Base-by-base conservation (phyloP, 2,113 vertebrate species). In the Gadus macrocephalus region DNA sequence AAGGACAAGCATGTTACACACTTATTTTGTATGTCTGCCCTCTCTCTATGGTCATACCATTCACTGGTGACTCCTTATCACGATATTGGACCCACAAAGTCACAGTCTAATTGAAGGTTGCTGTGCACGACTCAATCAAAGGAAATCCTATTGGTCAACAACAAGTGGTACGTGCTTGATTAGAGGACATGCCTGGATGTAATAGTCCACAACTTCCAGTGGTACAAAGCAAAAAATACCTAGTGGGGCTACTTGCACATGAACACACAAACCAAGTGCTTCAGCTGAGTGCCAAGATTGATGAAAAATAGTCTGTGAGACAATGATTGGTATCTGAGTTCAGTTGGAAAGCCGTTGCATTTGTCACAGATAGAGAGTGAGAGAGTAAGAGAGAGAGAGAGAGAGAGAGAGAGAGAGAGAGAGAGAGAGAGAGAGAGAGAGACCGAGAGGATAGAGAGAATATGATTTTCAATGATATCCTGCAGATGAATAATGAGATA, bases 401-500 rank as follows among this genome's bases (percentile, higher is more conserved):
- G 55, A 17, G 16, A 17, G 55, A 3, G 55, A 17, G 55, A 3
- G 55, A 17, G 55, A 58, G 55, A 58, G 53, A 1, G 7, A n/a
- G 55, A 16, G n/a, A 58, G 55, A 58, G 42, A 49, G 12, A 49
- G 42, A 49, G 42, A 2, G 42, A 49, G 1, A 35, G 42, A 12
- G 42, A 42, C 6, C 5, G 38, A 49, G 42, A 49, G 42, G 31
- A 35, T 35, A 49, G 12, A 49, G 42, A 49, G 42, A 49, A 49
- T 49, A 49, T 49, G 42, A 49, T 49, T 9, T 49, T 49, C 1
- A 9, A 49, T 49, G n/a, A 19, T 61, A 17, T 62, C 73, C 67
- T 64, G 67, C 5, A 73, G 67, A 71, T 77, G 56, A 78, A 62
- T 69, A 66, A 78, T 75, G 65, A 73, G n/a, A 7, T 27, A 59